Evolutionary conservation across 2,113 vertebrate species (phyloP).

Genomic region (Antennarius striatus): DNA sequence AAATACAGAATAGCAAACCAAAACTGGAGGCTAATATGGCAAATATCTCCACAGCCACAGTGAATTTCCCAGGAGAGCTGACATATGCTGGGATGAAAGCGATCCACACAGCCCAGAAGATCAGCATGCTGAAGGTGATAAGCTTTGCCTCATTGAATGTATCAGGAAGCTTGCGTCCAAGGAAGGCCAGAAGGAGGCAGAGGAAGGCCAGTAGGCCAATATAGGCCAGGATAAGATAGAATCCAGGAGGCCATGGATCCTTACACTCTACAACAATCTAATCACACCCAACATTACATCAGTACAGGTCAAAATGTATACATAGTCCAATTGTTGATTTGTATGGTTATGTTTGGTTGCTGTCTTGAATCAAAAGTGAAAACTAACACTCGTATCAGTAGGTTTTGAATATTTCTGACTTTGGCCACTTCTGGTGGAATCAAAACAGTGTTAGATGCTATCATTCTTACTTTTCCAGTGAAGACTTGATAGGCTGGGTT

Average conservation of each 20-base stretch:
- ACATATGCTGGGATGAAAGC: conserved; percentile 80
- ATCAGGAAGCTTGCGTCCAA: conserved; percentile 77
- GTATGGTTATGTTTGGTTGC: background rate
- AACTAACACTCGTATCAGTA: no score
- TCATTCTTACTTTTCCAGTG: conserved; percentile 63
- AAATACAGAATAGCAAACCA: conserved; percentile 79
- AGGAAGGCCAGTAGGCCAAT: conserved; percentile 75
- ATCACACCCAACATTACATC: background rate
- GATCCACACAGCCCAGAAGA: conserved; percentile 75
- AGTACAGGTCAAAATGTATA: background rate
- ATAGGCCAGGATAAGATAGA: conserved; percentile 79
- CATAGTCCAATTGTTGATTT: background rate
- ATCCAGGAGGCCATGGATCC: conserved; percentile 73
- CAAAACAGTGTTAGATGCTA: background rate
- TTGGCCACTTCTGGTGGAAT: background rate
- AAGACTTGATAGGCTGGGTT: conserved; percentile 71
- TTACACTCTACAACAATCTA: conserved; percentile 79
- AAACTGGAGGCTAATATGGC: conserved; percentile 80
- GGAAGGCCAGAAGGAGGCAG: conserved; percentile 77
- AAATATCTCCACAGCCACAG: conserved; percentile 80
- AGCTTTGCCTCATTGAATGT: conserved; percentile 71
- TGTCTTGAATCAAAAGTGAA: background rate
- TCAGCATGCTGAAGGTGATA: conserved; percentile 82
- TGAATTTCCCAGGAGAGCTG: conserved; percentile 79
- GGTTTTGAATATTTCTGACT: no score